These are phyloP conservation scores for Gymnocheta viridis DNA, from an alignment of 2,888 invertebrate species.

Conservation along the genomic window DNA sequence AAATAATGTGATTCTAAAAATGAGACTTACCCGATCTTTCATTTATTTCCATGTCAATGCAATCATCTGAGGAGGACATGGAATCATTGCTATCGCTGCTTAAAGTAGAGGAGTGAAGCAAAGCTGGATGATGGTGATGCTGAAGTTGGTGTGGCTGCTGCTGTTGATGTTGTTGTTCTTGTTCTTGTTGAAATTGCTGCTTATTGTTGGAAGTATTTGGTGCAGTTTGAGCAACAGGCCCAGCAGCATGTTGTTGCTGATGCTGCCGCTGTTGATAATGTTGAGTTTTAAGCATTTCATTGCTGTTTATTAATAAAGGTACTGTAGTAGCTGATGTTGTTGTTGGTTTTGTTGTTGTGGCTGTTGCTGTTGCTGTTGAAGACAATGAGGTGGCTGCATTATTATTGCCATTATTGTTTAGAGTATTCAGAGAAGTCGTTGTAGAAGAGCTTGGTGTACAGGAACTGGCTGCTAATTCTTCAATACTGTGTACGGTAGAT, in stretches of 20 bases:
- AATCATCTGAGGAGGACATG: constrained; percentile 75
- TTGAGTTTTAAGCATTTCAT: constrained; percentile 20
- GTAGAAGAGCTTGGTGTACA: constrained; percentile 69
- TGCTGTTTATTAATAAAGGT: constrained; percentile 67
- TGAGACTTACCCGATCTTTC: constrained; percentile 77
- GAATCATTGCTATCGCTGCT: constrained; percentile 78
- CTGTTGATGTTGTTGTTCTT: constrained; percentile 35
- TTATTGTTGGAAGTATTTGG: constrained; percentile 24
- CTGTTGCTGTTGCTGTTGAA: constrained; percentile 70
- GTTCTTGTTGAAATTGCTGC: constrained; percentile 31
- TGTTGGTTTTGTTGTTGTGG: constrained; percentile 67
- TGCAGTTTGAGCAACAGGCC: background rate
- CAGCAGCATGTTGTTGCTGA: constrained; percentile 33
- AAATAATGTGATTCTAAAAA: no score
- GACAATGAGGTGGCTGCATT: constrained; percentile 37
- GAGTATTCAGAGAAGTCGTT: constrained; percentile 38
- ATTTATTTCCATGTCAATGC: constrained; percentile 77
- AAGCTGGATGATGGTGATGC: constrained; percentile 50
- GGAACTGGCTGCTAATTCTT: constrained; percentile 75
- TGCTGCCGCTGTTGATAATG: constrained; percentile 44
- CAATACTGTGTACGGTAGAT: constrained; percentile 75
- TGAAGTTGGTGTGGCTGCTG: constrained; percentile 24
- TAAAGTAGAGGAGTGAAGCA: constrained; percentile 73
- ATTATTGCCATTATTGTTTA: constrained; percentile 63
- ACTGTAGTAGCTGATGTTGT: constrained; percentile 66